Base-by-base conservation (phyloP, 2,888 invertebrate species). In the Leucophora obtusa region DNA sequence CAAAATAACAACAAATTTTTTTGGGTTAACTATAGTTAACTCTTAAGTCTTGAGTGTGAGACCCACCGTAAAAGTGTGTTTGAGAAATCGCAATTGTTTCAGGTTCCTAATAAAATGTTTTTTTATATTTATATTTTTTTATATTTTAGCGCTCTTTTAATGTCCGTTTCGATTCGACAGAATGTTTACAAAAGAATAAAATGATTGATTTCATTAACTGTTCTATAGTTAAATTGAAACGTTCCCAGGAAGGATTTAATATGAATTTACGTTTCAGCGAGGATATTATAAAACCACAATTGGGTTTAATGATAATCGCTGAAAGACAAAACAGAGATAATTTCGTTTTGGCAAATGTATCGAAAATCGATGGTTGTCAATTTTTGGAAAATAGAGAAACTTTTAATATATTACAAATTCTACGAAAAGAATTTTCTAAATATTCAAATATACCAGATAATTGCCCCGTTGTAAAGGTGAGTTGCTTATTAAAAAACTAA, bases 371-470 rank as follows among this genome's bases (percentile, higher is more conserved):
- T 56, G 79, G 71, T 6, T 80, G 79, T 51, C 10, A 2, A 0
- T 79, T 75, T 18, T 18, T 79, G 1, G 56, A 58, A 2, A 47
- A 65, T n/a, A 24, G 53, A 4, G 38, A 47, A 3, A n/a, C 53
- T 11, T 63, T 50, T 33, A 65, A 65, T 51, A 65, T 51, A 51
- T 35, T 65, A 8, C 63, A 65, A 65, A n/a, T 65, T 56, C 50
- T 76, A 47, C 76, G 76, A 10, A 66, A 66, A n/a, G 54, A 63
- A 43, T 80, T 80, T n/a, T 5, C 5, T 10, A 76, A 56, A 2
- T 50, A 66, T 59, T 76, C 79, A 0, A 76, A 71, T 18, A 11
- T 76, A 2, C 79, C 76, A 0, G 60, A 71, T 8, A 54, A 21
- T 1, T 75, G 63, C 28, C 63, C 63, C 1, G 11, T 63, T 4